Conservation (phyloP, 37 sponge, comb jelly and placozoan genomes). For the Ephydatia muelleri region DNA sequence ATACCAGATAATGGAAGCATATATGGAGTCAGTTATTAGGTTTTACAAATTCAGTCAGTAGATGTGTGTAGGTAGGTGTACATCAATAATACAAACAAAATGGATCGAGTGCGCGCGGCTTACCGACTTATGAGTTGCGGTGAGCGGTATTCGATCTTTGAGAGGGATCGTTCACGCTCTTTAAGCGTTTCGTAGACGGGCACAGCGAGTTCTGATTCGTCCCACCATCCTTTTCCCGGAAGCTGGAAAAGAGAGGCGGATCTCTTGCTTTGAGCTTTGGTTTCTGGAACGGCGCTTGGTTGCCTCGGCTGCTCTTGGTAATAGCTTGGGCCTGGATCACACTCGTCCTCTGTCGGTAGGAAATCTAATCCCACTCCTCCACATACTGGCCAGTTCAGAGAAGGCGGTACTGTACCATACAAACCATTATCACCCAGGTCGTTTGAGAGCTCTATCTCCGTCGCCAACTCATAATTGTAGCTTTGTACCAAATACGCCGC, state of each 20-base stretch:
- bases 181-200: too few relatives aligned
- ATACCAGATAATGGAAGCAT: not conserved
- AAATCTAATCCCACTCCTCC: too few relatives aligned
- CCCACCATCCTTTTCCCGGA: not conserved
- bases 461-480: slow-evolving; percentile 7
- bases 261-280: not conserved
- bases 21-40: not conserved
- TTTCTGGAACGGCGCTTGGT: not conserved
- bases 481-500: slow-evolving; percentile 13
- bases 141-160: too few relatives aligned
- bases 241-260: not conserved
- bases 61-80: too few relatives aligned
- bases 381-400: too few relatives aligned
- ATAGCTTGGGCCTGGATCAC: too few relatives aligned
- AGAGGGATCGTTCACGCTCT: too few relatives aligned
- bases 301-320: too few relatives aligned
- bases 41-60: not conserved
- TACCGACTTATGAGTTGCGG: too few relatives aligned
- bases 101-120: not conserved
- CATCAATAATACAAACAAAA: not conserved
- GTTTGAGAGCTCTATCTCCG: not conserved
- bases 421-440: not conserved
- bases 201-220: too few relatives aligned
- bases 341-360: too few relatives aligned
- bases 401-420: too few relatives aligned